Evolutionary conservation across 2,888 invertebrate species (phyloP), one percentile per base, ranked within the genome.

Genomic region (Drosophila percnosoma): DNA sequence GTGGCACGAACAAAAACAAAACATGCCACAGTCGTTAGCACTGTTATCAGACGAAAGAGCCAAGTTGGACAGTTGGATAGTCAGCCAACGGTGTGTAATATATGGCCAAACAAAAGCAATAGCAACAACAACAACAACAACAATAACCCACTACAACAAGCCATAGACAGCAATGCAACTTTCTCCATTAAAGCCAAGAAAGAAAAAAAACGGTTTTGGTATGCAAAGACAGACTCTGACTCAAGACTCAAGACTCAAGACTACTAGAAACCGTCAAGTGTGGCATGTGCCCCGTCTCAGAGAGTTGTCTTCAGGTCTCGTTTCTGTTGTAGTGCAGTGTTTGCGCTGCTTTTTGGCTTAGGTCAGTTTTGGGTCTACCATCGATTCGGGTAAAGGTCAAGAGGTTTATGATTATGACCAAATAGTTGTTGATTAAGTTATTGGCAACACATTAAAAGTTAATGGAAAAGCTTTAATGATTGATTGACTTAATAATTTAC

Each of bases 41-140:
- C 62, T 73, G 58, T 87, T 88, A 85, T 85, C 85, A 88, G 78
- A 53, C 83, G 72, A 78, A 80, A 82, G 82, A 83, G 79, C 73
- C 64, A 58, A 27, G 24, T 73, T 73, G 66, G 69, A 79, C 73
- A 76, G 67, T 65, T 70, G 63, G 58, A 66, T 71, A 66, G 62
- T 65, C 64, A 64, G 66, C 40, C 52, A 66, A 62, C 65, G 62
- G 68, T 78, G 67, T 62, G 73, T 78, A 66, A 82, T 78, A 75
- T 78, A 72, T 87, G 73, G 59, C 80, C 78, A 68, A 78, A 63
- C 65, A 68, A 68, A 48, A 53, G 49, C 53, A 58, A 27, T 54
- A 66, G 42, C 67, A 69, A 40, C 68, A 54, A 29, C 51, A 54
- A 36, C 51, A 69, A 33, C 66, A 69, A 57, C 15, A 63, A 24